A percentile compares a stretch with the other conserved stretches of the same genome.
phyloP scores from a whole-genome alignment of 1,140 invertebrate species.

The Hyles vespertilio region DNA sequence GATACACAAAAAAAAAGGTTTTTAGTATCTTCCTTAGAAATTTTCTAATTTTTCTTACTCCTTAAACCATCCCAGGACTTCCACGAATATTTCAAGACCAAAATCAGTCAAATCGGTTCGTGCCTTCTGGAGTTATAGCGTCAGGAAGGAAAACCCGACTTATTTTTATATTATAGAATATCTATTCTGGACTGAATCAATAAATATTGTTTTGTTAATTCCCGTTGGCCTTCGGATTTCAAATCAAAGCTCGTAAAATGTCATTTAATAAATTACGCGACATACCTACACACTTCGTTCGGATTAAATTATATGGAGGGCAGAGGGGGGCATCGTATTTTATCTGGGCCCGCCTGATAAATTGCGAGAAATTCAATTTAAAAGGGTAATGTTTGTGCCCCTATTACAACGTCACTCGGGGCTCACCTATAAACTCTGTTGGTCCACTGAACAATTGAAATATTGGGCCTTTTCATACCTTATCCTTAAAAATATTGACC shows the following conservation, averaged over 20 bases:
- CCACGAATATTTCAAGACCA: too few relatives aligned
- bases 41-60: too few relatives aligned
- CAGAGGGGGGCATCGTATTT: conserved; percentile 45
- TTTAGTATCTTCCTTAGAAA: too few relatives aligned
- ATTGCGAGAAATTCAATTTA: conserved; percentile 72
- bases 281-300: conserved; percentile 10
- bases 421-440: conserved; percentile 56
- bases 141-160: too few relatives aligned
- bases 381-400: conserved; percentile 71
- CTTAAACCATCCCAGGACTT: too few relatives aligned
- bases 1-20: too few relatives aligned
- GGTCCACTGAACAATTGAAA: conserved; percentile 64
- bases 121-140: too few relatives aligned
- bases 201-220: background rate
- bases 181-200: too few relatives aligned
- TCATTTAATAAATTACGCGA: conserved; percentile 19
- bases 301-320: conserved; percentile 49
- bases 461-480: conserved; percentile 46
- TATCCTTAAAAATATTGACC: conserved; percentile 46
- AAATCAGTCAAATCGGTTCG: too few relatives aligned
- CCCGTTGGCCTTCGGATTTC: conserved; percentile 2
- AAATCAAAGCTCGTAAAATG: conserved; percentile 7
- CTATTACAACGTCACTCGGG: conserved; percentile 62
- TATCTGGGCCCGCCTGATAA: conserved; percentile 60
- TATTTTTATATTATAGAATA: too few relatives aligned